phyloP scores from a whole-genome alignment of 2,888 invertebrate genomes.

The Baronia brevicornis region DNA sequence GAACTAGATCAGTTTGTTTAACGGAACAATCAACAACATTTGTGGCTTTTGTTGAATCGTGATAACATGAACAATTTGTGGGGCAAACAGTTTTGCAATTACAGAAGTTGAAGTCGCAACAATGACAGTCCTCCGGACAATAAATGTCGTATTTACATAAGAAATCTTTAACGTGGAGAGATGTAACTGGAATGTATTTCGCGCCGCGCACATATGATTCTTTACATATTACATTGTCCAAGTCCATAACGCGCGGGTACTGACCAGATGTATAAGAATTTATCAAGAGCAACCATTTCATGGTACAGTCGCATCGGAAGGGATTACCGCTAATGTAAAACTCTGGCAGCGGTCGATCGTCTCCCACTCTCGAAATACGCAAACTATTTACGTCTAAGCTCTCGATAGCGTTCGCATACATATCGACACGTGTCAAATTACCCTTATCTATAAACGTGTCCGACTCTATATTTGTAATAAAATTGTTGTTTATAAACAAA shows the following conservation, averaged over 20 bases:
- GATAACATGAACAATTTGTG: conserved; percentile 93
- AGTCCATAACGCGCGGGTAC: conserved; percentile 91
- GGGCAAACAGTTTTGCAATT: conserved; percentile 97
- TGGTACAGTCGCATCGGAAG: conserved; percentile 94
- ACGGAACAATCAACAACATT: conserved; percentile 94
- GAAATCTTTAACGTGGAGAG: conserved; percentile 87
- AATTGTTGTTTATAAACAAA: conserved; percentile 92
- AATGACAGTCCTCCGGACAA: conserved; percentile 93
- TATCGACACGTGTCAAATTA: conserved; percentile 89
- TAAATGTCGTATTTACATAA: conserved; percentile 92
- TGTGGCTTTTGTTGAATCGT: conserved; percentile 93
- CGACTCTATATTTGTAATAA: conserved; percentile 84
- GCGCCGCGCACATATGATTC: conserved; percentile 88
- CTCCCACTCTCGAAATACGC: conserved; percentile 81
- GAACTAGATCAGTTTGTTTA: conserved; percentile 83
- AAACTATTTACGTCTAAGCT: conserved; percentile 88
- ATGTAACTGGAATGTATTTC: conserved; percentile 84
- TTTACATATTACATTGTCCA: conserved; percentile 90
- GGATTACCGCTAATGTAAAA: conserved; percentile 95
- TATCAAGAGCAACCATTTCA: conserved; percentile 95
- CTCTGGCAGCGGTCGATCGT: conserved; percentile 85
- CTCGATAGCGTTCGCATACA: conserved; percentile 91
- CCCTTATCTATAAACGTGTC: conserved; percentile 90
- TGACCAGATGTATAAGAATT: conserved; percentile 88
- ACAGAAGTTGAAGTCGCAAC: conserved; percentile 96